Percentiles rank a stretch among this genome's conserved stretches.
Evolutionary conservation across 2,888 invertebrate genomes (phyloP).

Genomic region (Diaprepes abbreviatus): DNA sequence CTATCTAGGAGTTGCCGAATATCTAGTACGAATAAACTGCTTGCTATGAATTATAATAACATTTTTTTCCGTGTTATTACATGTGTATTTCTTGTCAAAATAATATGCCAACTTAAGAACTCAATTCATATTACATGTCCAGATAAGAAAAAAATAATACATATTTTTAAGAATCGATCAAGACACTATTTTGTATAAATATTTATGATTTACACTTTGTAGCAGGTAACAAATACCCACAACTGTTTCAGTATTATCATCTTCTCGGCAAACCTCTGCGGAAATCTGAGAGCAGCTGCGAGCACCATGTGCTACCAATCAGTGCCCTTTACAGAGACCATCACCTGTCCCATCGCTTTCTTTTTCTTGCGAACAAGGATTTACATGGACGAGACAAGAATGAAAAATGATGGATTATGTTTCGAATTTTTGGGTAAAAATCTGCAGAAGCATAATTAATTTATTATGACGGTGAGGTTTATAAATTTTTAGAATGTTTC

Average conservation of each 20-base stretch:
- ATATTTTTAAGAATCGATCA: no score
- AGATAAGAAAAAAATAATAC: no score
- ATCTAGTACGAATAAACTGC: no score
- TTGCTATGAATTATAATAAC: no score
- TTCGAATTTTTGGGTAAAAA: background rate
- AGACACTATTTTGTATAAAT: background rate
- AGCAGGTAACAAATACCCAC: constrained; percentile 2
- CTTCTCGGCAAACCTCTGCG: constrained; percentile 42
- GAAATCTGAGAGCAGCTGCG: constrained; percentile 51
- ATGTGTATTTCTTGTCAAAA: no score
- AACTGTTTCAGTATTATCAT: constrained; percentile 8
- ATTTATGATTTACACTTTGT: background rate
- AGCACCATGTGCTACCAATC: constrained; percentile 59
- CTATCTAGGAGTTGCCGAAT: no score
- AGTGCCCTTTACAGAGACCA: constrained; percentile 52
- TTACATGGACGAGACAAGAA: background rate
- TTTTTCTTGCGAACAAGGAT: constrained; percentile 12
- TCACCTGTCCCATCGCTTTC: constrained; percentile 56
- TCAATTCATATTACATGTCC: no score
- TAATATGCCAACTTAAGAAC: no score
- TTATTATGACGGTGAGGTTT: background rate
- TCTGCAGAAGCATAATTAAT: background rate
- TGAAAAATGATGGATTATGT: background rate
- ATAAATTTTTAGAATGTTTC: no score
- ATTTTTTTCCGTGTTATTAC: no score